A percentile compares a stretch with the other conserved stretches of the same genome.
These are phyloP conservation scores for Exocentrus adspersus DNA, from an alignment of 2,888 invertebrate species.

Conservation along the genomic window DNA sequence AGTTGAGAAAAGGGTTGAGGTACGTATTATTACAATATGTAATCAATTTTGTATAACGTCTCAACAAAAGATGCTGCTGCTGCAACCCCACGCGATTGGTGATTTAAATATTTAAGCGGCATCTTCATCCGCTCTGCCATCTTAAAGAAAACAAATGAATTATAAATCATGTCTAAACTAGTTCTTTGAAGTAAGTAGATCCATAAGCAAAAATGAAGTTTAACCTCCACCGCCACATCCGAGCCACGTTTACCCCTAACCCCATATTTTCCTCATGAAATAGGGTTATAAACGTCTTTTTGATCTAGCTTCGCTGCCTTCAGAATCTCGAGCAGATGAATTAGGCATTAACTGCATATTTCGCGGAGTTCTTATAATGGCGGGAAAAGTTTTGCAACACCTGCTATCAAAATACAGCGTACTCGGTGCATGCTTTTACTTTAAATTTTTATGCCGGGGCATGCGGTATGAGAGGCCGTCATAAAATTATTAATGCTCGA, in stretches of 20 bases:
- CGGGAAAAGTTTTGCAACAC: background rate
- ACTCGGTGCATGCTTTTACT: background rate
- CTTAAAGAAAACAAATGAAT: constrained; percentile 43
- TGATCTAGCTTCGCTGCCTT: constrained; percentile 22
- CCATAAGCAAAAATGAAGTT: constrained; percentile 35
- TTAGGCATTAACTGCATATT: constrained; percentile 13
- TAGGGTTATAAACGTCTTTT: constrained; percentile 34
- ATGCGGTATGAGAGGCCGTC: background rate
- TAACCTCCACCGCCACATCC: constrained; percentile 30
- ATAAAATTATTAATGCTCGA: background rate
- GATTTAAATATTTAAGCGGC: constrained; percentile 33
- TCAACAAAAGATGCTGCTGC: background rate
- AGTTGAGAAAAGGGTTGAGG: no score
- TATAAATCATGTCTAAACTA: constrained; percentile 40
- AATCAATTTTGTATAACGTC: no score
- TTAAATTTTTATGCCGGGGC: background rate
- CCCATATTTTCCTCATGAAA: constrained; percentile 33
- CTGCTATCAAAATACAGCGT: background rate
- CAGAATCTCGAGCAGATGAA: constrained; percentile 20
- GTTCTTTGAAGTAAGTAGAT: constrained; percentile 37
- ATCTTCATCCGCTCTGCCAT: constrained; percentile 28
- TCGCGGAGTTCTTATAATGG: constrained; percentile 2
- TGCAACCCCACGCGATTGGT: background rate
- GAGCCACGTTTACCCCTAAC: constrained; percentile 25
- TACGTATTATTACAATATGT: no score